A percentile compares a stretch with the other conserved stretches of the same genome.
These are phyloP conservation scores for Aegotheles bennettii DNA, from an alignment of 2,113 vertebrate species.

Conservation along the genomic window DNA sequence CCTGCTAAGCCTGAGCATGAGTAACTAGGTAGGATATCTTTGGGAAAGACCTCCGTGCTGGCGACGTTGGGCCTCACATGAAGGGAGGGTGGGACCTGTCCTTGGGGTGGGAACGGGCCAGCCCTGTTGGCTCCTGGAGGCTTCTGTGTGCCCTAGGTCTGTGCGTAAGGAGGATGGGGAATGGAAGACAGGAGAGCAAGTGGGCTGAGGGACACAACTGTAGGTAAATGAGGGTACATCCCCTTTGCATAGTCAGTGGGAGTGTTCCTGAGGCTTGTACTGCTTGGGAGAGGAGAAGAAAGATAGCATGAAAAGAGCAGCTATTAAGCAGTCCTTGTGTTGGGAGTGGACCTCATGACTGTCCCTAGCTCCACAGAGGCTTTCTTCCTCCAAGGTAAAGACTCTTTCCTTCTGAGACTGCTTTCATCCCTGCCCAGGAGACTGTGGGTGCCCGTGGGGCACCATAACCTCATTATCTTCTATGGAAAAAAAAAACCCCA, in stretches of 20 bases:
- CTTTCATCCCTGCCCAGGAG: conserved; percentile 25
- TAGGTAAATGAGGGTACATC: not conserved
- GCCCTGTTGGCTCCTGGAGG: not conserved
- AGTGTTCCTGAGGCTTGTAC: not conserved
- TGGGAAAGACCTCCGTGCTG: not conserved
- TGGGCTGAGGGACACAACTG: not conserved
- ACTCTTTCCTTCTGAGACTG: not conserved
- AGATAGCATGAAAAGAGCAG: not conserved
- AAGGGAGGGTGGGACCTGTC: not conserved
- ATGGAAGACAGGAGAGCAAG: not conserved
- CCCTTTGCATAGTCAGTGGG: not conserved
- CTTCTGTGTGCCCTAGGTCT: not conserved
- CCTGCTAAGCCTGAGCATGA: not conserved
- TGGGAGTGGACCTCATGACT: not conserved
- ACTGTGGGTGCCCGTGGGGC: not conserved
- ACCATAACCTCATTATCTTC: conserved; percentile 27
- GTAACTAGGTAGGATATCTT: not conserved
- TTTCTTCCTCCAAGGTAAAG: conserved; percentile 16
- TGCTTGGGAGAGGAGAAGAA: not conserved
- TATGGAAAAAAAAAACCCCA: not conserved
- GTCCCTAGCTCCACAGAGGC: not conserved
- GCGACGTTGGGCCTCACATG: too few relatives aligned
- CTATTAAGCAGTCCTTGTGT: not conserved
- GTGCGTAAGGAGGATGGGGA: not conserved
- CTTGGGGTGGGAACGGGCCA: not conserved